Conservation (phyloP, 2,113 vertebrate genomes). For the Phylloscopus trochiloides region DNA sequence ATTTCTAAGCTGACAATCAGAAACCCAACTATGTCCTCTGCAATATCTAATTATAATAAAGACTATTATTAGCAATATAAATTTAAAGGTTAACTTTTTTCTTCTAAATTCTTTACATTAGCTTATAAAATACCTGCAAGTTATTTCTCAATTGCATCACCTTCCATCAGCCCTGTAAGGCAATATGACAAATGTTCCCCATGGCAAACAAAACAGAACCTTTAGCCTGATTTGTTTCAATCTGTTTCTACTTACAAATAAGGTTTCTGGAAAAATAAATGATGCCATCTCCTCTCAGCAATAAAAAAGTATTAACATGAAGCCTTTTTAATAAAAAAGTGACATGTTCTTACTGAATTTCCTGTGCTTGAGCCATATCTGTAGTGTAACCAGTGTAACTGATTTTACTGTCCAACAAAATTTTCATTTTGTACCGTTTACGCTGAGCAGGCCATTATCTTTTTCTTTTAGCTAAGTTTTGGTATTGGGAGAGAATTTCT, state of each 20-base stretch:
- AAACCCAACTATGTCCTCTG: background rate
- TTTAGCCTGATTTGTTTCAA: background rate
- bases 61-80: background rate
- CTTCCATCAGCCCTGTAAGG: background rate
- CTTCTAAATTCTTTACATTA: background rate
- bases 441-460: background rate
- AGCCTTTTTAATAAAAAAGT: background rate
- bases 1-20: background rate
- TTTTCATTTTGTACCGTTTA: background rate
- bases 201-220: background rate
- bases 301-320: background rate
- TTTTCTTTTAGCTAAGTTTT: background rate
- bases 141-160: background rate
- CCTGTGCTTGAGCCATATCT: background rate
- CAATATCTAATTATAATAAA: background rate
- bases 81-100: background rate
- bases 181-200: background rate
- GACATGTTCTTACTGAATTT: background rate
- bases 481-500: background rate
- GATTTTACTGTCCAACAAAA: background rate
- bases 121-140: background rate
- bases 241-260: background rate
- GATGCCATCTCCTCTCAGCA: background rate
- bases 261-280: background rate
- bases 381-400: background rate